Evolutionary conservation across 2,113 vertebrate species (phyloP), one percentile per base, ranked within the genome.

Genomic region (Salvelinus fontinalis): DNA sequence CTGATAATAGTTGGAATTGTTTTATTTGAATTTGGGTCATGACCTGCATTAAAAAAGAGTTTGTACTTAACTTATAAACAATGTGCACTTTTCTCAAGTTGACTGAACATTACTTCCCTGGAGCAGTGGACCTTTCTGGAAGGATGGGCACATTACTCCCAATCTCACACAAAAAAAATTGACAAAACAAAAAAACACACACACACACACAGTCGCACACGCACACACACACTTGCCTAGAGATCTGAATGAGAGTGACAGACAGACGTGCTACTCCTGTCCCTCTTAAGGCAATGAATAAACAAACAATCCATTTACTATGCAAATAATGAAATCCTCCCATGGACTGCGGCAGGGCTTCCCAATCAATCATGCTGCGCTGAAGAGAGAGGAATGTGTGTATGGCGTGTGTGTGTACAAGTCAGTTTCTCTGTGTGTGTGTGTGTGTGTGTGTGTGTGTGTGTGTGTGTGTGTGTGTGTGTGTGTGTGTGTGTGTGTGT

Each of bases 281-380:
- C 65, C 16, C 14, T 31, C 64, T 48, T n/a, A 57, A 57, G 44
- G 24, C 64, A 14, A 51, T 16, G 4, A 31, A 26, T 72, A 26
- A 65, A 34, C 22, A 77, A 77, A 71, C 57, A 70, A 77, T 60
- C 29, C 26, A 67, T 72, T 67, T 34, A 67, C 20, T 34, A 67
- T 72, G 70, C 70, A 67, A 67, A 26, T 65, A 27, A 18, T 27
- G 18, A 65, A 72, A 71, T 71, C 60, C 60, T 54, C 13, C 26
- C 27, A n/a, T 26, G 26, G 39, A 66, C 69, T 66, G 12, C 67
- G 48, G 20, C 69, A 66, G 26, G 18, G 20, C 9, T 27, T 66
- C 62, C 9, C 22, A 77, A 71, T 72, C 69, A 77, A 70, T 77
- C 39, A 72, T 71, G 24, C 13, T 16, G 69, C 16, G 1, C 51